phyloP scores from a whole-genome alignment of 2,888 invertebrate species.

The Ectemnius cavifrons region DNA sequence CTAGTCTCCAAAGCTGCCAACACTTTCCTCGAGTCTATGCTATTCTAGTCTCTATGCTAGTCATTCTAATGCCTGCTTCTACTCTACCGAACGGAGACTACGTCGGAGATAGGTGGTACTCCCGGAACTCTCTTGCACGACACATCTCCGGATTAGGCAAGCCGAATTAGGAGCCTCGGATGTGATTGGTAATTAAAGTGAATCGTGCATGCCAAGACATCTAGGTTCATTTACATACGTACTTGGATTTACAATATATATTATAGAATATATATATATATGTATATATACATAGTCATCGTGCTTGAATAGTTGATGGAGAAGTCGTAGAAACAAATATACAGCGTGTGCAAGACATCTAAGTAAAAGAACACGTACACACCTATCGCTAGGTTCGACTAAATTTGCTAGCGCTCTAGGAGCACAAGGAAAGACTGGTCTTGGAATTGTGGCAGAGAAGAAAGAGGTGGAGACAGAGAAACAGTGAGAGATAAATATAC shows the following conservation, averaged over 20 bases:
- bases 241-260: conserved; percentile 45
- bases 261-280: conserved; percentile 32
- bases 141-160: too few species aligned
- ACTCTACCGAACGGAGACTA: too few species aligned
- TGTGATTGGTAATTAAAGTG: conserved; percentile 65
- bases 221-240: conserved; percentile 57
- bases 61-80: too few species aligned
- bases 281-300: conserved; percentile 42
- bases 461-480: conserved; percentile 52
- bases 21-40: too few species aligned
- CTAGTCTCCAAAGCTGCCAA: too few species aligned
- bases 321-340: conserved; percentile 59
- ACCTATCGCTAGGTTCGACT: conserved; percentile 71
- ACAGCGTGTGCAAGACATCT: conserved; percentile 76
- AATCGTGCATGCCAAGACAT: conserved; percentile 77
- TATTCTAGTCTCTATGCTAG: too few species aligned
- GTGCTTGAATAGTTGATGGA: conserved; percentile 66
- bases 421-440: conserved; percentile 33
- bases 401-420: conserved; percentile 66
- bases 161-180: background rate
- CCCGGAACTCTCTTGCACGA: too few species aligned
- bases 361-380: conserved; percentile 74
- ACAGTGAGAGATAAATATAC: conserved; percentile 21
- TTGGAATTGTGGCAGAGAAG: too few species aligned
- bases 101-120: too few species aligned